These are phyloP conservation scores for Alosa alosa DNA, from an alignment of 2,113 vertebrate genomes.

Conservation along the genomic window DNA sequence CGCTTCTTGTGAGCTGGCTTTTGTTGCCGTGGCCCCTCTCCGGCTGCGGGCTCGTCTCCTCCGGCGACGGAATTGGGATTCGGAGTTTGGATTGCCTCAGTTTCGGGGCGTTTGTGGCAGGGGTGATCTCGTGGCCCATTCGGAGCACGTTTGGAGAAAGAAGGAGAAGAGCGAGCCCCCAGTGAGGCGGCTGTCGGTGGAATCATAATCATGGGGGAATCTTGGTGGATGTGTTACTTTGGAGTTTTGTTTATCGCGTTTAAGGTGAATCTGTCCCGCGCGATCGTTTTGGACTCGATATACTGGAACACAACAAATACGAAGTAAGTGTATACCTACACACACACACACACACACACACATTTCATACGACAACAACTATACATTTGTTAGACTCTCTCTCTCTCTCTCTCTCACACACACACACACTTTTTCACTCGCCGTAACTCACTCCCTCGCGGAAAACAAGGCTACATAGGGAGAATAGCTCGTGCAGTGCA, in stretches of 20 bases:
- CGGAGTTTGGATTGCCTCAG: constrained; percentile 39
- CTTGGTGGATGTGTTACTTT: constrained; percentile 91
- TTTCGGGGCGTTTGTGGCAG: not conserved
- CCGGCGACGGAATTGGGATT: constrained; percentile 45
- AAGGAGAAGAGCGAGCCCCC: constrained; percentile 28
- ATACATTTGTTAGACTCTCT: not conserved
- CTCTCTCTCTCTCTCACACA: not conserved
- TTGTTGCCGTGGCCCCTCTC: constrained; percentile 1
- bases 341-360: constrained; percentile 36
- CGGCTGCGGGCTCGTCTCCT: constrained; percentile 16
- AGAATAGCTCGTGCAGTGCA: constrained; percentile 1
- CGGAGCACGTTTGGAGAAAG: not conserved
- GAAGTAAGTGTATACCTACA: constrained; percentile 81
- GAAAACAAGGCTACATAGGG: not conserved
- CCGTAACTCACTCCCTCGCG: not conserved
- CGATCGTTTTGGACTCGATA: constrained; percentile 93
- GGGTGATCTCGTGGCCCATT: too few species aligned
- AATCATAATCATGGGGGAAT: constrained; percentile 80
- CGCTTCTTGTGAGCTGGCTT: constrained; percentile 30
- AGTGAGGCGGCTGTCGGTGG: too few species aligned
- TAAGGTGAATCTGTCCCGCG: constrained; percentile 86
- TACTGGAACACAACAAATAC: constrained; percentile 99
- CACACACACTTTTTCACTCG: not conserved
- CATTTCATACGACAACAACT: not conserved
- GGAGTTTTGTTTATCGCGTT: constrained; percentile 89